Conservation (phyloP, 2,888 invertebrate genomes). For the Altica lythri region DNA sequence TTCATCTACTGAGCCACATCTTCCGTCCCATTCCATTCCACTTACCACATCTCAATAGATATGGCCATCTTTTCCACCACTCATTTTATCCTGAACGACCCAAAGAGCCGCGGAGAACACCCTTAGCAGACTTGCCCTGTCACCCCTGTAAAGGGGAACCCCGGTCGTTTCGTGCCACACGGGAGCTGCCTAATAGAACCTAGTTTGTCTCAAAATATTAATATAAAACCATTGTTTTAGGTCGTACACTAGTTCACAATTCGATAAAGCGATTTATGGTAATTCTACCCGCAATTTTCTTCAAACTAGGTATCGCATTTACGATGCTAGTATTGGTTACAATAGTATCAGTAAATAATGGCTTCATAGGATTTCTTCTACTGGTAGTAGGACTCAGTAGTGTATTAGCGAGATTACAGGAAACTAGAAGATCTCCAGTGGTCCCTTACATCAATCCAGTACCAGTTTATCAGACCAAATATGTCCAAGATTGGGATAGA, state of each 20-base stretch:
- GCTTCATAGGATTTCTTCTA: conserved; percentile 69
- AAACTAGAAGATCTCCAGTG: conserved; percentile 42
- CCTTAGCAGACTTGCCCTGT: no score
- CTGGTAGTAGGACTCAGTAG: conserved; percentile 56
- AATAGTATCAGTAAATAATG: conserved; percentile 76
- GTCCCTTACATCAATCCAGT: conserved; percentile 34
- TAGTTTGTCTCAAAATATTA: neutral
- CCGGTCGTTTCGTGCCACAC: no score
- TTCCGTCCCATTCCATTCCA: no score
- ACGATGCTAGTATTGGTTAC: conserved; percentile 70
- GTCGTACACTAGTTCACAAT: conserved; percentile 75
- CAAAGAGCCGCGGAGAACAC: no score
- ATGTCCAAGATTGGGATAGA: conserved; percentile 38
- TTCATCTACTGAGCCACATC: no score
- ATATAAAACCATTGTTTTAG: no score
- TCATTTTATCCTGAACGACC: no score
- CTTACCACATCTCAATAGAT: no score
- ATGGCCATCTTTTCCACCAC: no score
- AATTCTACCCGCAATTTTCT: conserved; percentile 74
- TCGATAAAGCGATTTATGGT: conserved; percentile 72
- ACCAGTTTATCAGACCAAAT: conserved; percentile 35
- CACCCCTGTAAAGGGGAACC: no score
- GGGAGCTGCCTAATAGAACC: neutral
- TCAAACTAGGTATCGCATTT: conserved; percentile 76
- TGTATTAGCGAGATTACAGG: conserved; percentile 53